phyloP scores from a whole-genome alignment of 37 sponge, comb jelly and placozoan genomes.

The Chondrosia reniformis region DNA sequence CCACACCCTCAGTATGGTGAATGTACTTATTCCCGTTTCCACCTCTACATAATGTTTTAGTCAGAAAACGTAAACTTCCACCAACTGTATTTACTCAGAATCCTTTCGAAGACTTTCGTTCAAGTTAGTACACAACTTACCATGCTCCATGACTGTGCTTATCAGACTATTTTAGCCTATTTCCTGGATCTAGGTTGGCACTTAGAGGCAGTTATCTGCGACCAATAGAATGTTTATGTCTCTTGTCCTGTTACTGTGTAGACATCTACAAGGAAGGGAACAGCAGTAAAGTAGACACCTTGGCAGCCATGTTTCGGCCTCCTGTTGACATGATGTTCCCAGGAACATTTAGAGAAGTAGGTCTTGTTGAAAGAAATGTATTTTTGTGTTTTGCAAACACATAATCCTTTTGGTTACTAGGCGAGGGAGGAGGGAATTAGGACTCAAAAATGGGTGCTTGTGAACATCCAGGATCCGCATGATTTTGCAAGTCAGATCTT shows the following conservation, averaged over 20 bases:
- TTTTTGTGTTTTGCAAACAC: not conserved
- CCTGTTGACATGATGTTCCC: constrained; percentile 75
- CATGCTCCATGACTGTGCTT: too few species aligned
- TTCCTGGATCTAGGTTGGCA: too few species aligned
- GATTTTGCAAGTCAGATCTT: constrained; percentile 81
- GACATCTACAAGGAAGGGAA: not conserved
- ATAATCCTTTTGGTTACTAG: constrained; percentile 23
- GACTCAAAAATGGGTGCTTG: constrained; percentile 61
- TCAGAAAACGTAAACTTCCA: too few species aligned
- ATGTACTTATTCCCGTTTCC: too few species aligned
- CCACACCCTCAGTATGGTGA: too few species aligned
- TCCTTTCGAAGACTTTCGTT: not conserved
- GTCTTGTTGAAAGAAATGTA: not conserved
- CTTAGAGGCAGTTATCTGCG: too few species aligned
- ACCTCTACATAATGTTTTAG: too few species aligned
- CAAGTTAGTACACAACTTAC: too few species aligned
- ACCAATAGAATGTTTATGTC: too few species aligned
- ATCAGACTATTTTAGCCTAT: too few species aligned
- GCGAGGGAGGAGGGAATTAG: constrained; percentile 41
- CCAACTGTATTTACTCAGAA: not conserved
- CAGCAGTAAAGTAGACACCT: constrained; percentile 21
- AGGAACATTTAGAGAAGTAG: constrained; percentile 77
- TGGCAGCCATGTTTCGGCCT: constrained; percentile 77
- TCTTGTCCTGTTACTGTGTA: not conserved
- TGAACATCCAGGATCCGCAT: constrained; percentile 75